Base-by-base conservation (phyloP, 2,888 invertebrate genomes). In the Mystacides longicornis region DNA sequence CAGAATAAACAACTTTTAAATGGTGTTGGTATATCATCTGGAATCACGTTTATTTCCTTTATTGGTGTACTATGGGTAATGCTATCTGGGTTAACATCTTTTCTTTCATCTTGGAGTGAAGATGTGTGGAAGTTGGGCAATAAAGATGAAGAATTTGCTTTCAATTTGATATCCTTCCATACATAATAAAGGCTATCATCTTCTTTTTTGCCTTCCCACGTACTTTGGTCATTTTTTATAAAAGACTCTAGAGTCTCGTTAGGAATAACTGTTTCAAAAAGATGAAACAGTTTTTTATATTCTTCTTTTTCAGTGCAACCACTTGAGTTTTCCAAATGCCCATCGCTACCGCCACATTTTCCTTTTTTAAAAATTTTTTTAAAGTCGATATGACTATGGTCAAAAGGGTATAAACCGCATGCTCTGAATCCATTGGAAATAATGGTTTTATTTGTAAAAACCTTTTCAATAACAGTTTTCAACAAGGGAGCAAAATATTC, bases 401-500 rank as follows among this genome's bases (percentile, higher is more conserved):
- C 18, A 43, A 43, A 43, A 5, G 43, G 43, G 16, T 43, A 43
- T 16, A 43, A 18, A 5, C 43, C 43, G 16, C 16, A 16, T 16
- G 43, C 18, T 43, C 16, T 43, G 18, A 43, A 43, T 18, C 43
- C 43, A 43, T 43, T 43, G 7, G 14, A 18, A 5, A 43, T 16
- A 43, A 18, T 43, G 5, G 5, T 27, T 5, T n/a, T 43, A 16
- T 11, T 11, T 16, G 9, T 43, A 18, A 43, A 16, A 43, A 18
- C 14, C 4, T 11, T 43, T n/a, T 43, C 43, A 14, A 43, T 11
- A n/a, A 11, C 14, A 11, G 14, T 18, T 43, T 43, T 43, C 14
- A 43, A 16, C 43, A 43, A 43, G 7, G 43, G 43, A 11, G 43
- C 43, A 43, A 43, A 43, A 43, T n/a, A 5, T 43, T 43, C 43